Conservation (phyloP, 2,113 vertebrate species). For the Scytalopus superciliaris region DNA sequence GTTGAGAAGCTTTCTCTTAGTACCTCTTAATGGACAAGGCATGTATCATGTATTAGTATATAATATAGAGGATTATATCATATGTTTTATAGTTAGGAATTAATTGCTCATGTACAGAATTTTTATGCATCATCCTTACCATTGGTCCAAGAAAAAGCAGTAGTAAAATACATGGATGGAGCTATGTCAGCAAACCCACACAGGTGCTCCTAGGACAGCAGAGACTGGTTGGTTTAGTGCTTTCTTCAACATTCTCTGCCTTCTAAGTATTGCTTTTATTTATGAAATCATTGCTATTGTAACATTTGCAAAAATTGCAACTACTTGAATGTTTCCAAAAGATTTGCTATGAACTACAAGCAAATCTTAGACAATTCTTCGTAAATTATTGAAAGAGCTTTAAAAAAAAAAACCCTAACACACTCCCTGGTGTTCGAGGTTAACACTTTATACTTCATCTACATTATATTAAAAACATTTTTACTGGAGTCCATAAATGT, state of each 20-base stretch:
- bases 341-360: neutral
- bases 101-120: neutral
- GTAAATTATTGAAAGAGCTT: slow-evolving; percentile 27
- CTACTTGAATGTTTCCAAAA: neutral
- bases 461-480: slow-evolving; percentile 68
- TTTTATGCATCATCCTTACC: neutral
- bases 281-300: neutral
- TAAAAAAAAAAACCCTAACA: neutral
- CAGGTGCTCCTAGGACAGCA: neutral
- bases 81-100: neutral
- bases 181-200: neutral
- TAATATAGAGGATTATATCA: neutral
- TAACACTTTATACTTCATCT: slow-evolving; percentile 56
- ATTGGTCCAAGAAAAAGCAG: neutral
- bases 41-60: neutral
- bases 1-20: neutral
- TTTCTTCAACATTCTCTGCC: neutral
- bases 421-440: slow-evolving; percentile 9
- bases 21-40: neutral
- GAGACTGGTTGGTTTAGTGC: neutral
- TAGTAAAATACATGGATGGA: neutral
- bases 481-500: slow-evolving; percentile 45
- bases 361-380: neutral
- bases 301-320: neutral
- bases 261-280: neutral